A percentile compares a stretch with the other conserved stretches of the same genome.
phyloP scores from a whole-genome alignment of 2,797 vertebrate genomes.

The Oreortyx pictus region DNA sequence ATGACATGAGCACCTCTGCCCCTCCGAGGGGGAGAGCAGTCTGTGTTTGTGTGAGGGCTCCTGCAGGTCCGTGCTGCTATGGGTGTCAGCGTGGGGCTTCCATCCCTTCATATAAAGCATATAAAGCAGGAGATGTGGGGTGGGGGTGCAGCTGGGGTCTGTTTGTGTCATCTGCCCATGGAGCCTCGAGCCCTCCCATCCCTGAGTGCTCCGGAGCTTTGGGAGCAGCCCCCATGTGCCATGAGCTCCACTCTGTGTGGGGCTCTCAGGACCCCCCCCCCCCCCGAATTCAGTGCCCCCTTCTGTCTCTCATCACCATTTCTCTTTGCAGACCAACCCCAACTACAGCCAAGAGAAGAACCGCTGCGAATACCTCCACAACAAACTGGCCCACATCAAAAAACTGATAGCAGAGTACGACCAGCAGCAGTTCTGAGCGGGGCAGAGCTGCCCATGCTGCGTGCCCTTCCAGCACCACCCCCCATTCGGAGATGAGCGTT shows the following conservation, averaged over 20 bases:
- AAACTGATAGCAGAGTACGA: conserved; percentile 96
- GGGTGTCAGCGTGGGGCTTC: background rate
- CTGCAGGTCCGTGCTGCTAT: background rate
- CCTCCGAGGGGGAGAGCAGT: background rate
- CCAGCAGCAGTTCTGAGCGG: conserved; percentile 91
- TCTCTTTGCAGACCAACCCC: conserved; percentile 89
- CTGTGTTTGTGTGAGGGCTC: background rate
- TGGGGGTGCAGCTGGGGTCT: fast-evolving
- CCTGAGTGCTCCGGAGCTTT: background rate
- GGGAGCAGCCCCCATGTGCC: background rate
- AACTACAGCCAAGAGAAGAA: conserved; percentile 98
- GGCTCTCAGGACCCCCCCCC: too few species aligned
- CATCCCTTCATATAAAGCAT: too few species aligned
- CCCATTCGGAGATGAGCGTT: conserved; percentile 4
- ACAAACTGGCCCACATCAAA: conserved; percentile 99
- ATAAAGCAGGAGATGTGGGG: background rate
- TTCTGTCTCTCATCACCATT: background rate
- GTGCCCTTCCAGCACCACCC: too few species aligned
- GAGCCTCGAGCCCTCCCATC: background rate
- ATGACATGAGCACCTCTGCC: background rate
- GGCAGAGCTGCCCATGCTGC: too few species aligned
- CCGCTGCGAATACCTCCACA: conserved; percentile 99
- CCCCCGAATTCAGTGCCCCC: too few species aligned
- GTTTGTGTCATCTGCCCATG: fast-evolving
- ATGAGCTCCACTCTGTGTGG: background rate